Evolutionary conservation across 2,113 vertebrate genomes (phyloP).

Genomic region (Hylia prasina): DNA sequence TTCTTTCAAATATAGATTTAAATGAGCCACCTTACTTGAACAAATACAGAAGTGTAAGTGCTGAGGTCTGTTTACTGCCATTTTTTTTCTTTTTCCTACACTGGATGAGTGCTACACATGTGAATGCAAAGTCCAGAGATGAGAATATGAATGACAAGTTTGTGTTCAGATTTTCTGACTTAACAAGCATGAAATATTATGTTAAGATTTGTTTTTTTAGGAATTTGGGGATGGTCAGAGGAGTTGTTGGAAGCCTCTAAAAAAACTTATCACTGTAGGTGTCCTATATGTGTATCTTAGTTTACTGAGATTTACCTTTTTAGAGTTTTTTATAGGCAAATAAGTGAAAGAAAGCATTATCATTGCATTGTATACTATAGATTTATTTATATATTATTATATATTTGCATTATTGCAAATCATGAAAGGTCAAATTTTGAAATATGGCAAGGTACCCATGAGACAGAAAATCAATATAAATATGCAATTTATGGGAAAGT

Average conservation of each 20-base stretch:
- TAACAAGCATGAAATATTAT: not conserved
- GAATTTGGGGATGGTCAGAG: not conserved
- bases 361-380: not conserved
- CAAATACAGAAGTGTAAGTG: conserved; percentile 13
- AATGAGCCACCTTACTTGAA: conserved; percentile 31
- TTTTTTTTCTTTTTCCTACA: not conserved
- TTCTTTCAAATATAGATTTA: conserved; percentile 56
- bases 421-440: not conserved
- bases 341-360: not conserved
- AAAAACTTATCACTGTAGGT: not conserved
- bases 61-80: not conserved
- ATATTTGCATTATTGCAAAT: not conserved
- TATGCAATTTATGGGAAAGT: not conserved
- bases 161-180: not conserved
- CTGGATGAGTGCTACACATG: not conserved
- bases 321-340: not conserved
- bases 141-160: not conserved
- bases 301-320: not conserved
- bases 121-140: not conserved
- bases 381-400: not conserved
- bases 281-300: not conserved
- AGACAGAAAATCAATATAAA: not conserved
- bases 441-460: not conserved
- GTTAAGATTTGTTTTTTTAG: not conserved
- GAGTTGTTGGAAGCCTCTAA: not conserved